Conservation (phyloP, 2,113 vertebrate genomes). For the Oryzias celebensis region DNA sequence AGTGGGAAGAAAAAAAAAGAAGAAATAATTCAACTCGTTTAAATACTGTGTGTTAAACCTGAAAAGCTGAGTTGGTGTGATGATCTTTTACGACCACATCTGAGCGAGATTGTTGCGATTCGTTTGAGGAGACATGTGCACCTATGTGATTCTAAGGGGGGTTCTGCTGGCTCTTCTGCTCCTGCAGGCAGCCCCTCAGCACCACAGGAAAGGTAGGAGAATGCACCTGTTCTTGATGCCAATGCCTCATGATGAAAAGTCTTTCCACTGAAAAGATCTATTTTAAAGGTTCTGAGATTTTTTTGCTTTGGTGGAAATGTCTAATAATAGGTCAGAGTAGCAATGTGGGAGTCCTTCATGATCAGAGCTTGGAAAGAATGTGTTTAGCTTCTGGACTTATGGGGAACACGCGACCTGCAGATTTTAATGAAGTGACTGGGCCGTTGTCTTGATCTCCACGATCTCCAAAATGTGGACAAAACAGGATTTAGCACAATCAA, state of each 20-base stretch:
- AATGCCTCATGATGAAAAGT: neutral
- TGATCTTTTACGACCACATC: neutral
- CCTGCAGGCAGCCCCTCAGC: constrained; percentile 49
- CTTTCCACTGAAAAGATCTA: neutral
- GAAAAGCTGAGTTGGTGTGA: neutral
- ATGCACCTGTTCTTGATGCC: neutral
- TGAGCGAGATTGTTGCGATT: constrained; percentile 6
- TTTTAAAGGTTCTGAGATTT: neutral
- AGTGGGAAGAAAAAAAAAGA: constrained; percentile 3
- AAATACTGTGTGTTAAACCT: constrained; percentile 6
- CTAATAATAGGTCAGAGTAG: too few species aligned
- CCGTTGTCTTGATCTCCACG: constrained; percentile 41
- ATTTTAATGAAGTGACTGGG: constrained; percentile 29
- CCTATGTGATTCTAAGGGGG: constrained; percentile 26
- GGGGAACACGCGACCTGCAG: neutral
- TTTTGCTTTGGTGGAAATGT: too few species aligned
- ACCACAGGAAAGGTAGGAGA: constrained; percentile 69
- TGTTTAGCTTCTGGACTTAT: constrained; percentile 20
- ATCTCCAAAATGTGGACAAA: too few species aligned
- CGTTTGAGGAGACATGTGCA: constrained; percentile 25
- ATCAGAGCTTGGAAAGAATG: constrained; percentile 16
- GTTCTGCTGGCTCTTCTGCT: constrained; percentile 40
- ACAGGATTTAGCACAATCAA: too few species aligned
- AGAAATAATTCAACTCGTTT: constrained; percentile 8
- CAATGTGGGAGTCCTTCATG: too few species aligned